Percentiles rank a stretch among this genome's conserved stretches.
Conservation (phyloP, 2,797 vertebrate species). For the Acanthiza pusilla region DNA sequence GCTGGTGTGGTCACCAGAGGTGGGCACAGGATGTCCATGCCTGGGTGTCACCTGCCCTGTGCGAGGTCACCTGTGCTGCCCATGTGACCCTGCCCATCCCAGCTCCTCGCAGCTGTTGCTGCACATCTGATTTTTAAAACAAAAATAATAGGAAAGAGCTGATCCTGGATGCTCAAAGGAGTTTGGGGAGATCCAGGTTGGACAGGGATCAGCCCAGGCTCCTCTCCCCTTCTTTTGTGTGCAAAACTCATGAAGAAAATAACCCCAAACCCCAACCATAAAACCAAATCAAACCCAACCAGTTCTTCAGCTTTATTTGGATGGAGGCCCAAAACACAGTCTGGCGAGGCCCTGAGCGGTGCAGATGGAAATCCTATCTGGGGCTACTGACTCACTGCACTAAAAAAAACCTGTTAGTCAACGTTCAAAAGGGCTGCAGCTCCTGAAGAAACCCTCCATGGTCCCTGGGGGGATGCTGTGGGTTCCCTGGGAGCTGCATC, state of each 20-base stretch:
- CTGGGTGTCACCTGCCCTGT: background rate
- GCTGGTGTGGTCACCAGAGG: background rate
- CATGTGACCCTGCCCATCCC: fast-evolving
- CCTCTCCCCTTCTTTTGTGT: background rate
- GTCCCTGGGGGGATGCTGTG: fast-evolving
- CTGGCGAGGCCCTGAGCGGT: constrained; percentile 18
- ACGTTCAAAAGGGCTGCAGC: constrained; percentile 16
- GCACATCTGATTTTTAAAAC: background rate
- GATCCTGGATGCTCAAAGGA: background rate
- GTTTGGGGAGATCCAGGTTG: background rate
- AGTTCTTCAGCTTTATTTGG: constrained; percentile 54
- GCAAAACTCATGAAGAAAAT: background rate
- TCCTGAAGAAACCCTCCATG: background rate
- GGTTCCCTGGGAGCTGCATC: background rate
- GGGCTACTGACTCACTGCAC: constrained; percentile 54
- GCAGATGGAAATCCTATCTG: constrained; percentile 68
- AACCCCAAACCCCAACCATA: background rate
- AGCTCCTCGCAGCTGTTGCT: fast-evolving
- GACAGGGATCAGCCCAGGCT: fast-evolving
- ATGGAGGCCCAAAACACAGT: constrained; percentile 35
- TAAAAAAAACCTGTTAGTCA: constrained; percentile 53
- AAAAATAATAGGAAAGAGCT: background rate
- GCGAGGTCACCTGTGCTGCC: background rate
- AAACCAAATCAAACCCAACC: background rate
- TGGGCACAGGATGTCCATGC: background rate